Percentiles rank a stretch among this genome's conserved stretches.
These are phyloP conservation scores for Sinella curviseta DNA, from an alignment of 1,140 invertebrate genomes.

Conservation along the genomic window DNA sequence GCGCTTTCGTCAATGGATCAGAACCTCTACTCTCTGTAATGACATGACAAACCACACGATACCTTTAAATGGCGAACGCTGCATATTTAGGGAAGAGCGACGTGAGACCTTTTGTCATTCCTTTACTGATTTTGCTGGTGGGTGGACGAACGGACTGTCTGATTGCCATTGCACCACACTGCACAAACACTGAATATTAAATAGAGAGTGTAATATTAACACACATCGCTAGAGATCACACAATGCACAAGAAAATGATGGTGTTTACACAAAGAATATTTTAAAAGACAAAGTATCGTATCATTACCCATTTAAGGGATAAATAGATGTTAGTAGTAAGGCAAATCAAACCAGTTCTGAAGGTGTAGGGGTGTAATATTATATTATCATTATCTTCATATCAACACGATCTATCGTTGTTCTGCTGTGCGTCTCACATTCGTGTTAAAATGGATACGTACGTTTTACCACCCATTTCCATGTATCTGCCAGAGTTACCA, in stretches of 20 bases:
- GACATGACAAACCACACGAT: not conserved
- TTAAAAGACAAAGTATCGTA: not conserved
- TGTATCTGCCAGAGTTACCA: constrained; percentile 22
- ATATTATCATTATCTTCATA: not conserved
- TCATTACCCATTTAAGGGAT: constrained; percentile 12
- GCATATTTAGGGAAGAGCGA: constrained; percentile 3
- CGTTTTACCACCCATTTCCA: constrained; percentile 10
- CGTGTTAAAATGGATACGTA: not conserved
- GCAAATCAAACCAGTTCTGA: constrained; percentile 8
- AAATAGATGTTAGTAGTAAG: constrained; percentile 19
- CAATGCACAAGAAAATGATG: too few relatives aligned
- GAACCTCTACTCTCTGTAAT: not conserved
- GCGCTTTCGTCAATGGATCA: not conserved
- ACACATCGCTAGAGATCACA: too few relatives aligned
- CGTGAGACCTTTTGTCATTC: constrained; percentile 3
- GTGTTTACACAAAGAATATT: not conserved
- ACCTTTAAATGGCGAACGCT: not conserved
- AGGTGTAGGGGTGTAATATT: not conserved
- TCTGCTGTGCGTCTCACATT: not conserved
- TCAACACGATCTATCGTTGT: too few relatives aligned
- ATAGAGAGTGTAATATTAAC: too few relatives aligned
- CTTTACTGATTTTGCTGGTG: not conserved
- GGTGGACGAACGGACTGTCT: not conserved
- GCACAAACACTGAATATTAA: not conserved
- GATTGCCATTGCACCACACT: not conserved